Conservation (phyloP, 2,797 vertebrate species). For the Scomberomorus guttatus region DNA sequence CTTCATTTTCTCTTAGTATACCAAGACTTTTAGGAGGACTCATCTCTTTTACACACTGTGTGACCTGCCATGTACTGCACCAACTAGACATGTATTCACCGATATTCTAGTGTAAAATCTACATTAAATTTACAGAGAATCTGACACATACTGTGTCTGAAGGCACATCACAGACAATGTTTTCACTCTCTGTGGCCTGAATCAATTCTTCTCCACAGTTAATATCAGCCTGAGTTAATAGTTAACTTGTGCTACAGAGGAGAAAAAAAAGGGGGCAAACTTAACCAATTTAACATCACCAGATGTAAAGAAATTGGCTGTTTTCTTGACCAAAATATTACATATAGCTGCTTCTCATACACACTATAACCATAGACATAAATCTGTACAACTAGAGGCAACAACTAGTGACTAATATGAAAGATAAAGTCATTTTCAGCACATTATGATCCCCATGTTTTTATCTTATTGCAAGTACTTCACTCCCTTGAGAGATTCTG, state of each 20-base stretch:
- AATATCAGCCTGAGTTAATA: not conserved
- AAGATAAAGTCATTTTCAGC: not conserved
- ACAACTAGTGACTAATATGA: no score
- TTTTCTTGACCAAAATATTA: not conserved
- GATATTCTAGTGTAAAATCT: no score
- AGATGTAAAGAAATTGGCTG: not conserved
- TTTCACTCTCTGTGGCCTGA: not conserved
- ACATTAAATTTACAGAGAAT: no score
- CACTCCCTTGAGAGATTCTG: not conserved
- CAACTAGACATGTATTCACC: no score
- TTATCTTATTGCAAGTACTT: not conserved
- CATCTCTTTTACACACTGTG: not conserved
- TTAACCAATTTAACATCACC: not conserved
- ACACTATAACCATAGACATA: not conserved
- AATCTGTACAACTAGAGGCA: not conserved
- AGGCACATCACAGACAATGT: not conserved
- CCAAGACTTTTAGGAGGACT: not conserved
- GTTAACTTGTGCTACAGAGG: slow-evolving; percentile 12
- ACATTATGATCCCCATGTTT: no score
- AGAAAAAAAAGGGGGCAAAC: not conserved
- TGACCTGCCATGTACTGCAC: no score
- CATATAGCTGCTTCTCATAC: not conserved
- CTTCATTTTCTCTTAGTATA: no score
- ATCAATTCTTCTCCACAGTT: slow-evolving; percentile 18
- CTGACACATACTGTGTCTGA: not conserved